Evolutionary conservation across 2,797 vertebrate genomes (phyloP).

Genomic region (Trachops cirrhosus): DNA sequence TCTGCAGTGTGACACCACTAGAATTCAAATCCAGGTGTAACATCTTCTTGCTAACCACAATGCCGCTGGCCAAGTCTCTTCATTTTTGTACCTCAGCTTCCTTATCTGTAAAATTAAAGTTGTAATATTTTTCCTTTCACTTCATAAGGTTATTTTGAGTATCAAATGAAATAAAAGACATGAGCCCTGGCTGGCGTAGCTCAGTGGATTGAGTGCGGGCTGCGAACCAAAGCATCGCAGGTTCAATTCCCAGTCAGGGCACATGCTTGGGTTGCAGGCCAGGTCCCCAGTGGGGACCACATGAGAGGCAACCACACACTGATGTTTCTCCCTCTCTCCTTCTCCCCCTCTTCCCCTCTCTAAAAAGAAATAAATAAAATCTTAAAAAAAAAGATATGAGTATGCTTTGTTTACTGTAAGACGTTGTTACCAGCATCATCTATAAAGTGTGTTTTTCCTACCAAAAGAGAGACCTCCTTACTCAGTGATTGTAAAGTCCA

Average conservation of each 20-base stretch:
- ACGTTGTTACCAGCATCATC: neutral
- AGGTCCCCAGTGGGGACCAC: too few relatives aligned
- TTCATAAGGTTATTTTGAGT: neutral
- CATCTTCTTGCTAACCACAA: neutral
- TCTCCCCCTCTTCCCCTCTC: too few relatives aligned
- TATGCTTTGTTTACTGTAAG: neutral
- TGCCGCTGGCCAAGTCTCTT: neutral
- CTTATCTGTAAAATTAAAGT: constrained; percentile 8
- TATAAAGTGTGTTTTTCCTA: neutral
- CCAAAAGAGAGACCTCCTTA: neutral
- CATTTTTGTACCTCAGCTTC: neutral
- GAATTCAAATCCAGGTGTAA: neutral
- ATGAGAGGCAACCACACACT: too few relatives aligned
- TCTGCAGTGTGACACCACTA: neutral
- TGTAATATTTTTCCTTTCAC: neutral
- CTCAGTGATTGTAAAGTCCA: neutral
- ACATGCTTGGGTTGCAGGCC: too few relatives aligned
- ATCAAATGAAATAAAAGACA: neutral
- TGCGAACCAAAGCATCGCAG: too few relatives aligned
- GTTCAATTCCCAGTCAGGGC: too few relatives aligned
- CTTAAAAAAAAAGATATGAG: neutral
- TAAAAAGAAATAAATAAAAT: too few relatives aligned
- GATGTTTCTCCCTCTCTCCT: too few relatives aligned
- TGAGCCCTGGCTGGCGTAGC: too few relatives aligned
- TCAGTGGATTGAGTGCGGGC: too few relatives aligned